A percentile compares a stretch with the other conserved stretches of the same genome.
Conservation (phyloP, 53 echinoderm and acorn worm species). For the Astropecten irregularis region DNA sequence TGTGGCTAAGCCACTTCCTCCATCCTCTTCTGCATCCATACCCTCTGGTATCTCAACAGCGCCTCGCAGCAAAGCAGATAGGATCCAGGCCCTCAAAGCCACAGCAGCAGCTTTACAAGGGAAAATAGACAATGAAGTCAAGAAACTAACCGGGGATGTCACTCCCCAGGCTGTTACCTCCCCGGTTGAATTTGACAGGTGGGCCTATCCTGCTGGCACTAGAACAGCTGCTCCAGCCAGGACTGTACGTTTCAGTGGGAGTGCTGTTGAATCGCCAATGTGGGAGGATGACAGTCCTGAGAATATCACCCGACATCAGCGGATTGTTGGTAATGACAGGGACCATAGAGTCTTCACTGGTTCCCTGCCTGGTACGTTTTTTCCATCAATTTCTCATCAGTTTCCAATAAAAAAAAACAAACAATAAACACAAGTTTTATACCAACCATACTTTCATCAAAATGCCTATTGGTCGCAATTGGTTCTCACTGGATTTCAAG, state of each 20-base stretch:
- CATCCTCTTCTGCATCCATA: neutral
- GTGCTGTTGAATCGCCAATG: constrained; percentile 27
- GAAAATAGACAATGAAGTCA: constrained; percentile 86
- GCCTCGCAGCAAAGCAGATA: constrained; percentile 59
- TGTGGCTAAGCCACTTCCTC: constrained; percentile 7
- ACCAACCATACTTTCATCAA: neutral
- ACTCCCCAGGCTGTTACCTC: constrained; percentile 14
- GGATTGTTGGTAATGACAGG: constrained; percentile 56
- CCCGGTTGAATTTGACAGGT: constrained; percentile 22
- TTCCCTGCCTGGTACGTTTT: constrained; percentile 80
- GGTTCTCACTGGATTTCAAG: too few relatives aligned
- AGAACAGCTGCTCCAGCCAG: constrained; percentile 9
- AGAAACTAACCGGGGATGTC: constrained; percentile 76
- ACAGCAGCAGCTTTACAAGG: constrained; percentile 91
- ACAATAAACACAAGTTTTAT: neutral
- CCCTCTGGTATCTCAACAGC: constrained; percentile 28
- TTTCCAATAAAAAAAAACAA: neutral
- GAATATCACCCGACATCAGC: constrained; percentile 65
- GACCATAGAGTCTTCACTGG: constrained; percentile 78
- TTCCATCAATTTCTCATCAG: neutral
- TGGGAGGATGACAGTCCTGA: constrained; percentile 3
- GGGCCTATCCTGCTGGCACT: constrained; percentile 68
- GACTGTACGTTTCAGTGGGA: constrained; percentile 12
- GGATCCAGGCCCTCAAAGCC: constrained; percentile 82
- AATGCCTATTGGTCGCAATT: too few relatives aligned